Percentiles rank a stretch among this genome's conserved stretches.
These are phyloP conservation scores for Circaetus gallicus DNA, from an alignment of 2,113 vertebrate species.

Conservation along the genomic window DNA sequence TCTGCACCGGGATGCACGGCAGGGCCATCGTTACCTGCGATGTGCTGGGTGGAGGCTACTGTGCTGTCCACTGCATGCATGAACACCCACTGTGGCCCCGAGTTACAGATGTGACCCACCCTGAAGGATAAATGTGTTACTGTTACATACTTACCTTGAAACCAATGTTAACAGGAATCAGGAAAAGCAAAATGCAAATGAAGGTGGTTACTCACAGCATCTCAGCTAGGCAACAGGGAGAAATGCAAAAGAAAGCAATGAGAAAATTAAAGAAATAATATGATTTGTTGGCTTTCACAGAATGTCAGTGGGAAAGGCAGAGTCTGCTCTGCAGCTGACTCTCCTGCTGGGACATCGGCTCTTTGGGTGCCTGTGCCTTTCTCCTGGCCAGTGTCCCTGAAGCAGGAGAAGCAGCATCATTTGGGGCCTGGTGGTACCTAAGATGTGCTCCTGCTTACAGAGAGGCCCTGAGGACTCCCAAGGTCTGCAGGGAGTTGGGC, in stretches of 20 bases:
- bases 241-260: neutral
- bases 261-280: neutral
- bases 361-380: neutral
- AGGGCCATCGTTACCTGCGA: no score
- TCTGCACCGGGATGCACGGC: no score
- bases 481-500: neutral
- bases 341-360: fast-evolving
- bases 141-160: neutral
- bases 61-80: neutral
- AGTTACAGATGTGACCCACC: neutral
- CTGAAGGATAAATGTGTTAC: neutral
- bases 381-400: neutral
- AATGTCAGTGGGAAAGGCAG: neutral
- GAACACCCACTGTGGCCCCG: neutral
- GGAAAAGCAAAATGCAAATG: neutral
- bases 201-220: neutral
- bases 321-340: neutral
- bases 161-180: neutral
- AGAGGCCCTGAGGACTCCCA: neutral
- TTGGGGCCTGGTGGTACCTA: neutral
- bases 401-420: neutral
- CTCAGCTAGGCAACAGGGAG: neutral
- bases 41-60: neutral
- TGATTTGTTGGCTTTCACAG: neutral
- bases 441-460: neutral